Evolutionary conservation across 2,888 invertebrate genomes (phyloP), one percentile per base, ranked within the genome.

Genomic region (Hipparchia sbordonii): DNA sequence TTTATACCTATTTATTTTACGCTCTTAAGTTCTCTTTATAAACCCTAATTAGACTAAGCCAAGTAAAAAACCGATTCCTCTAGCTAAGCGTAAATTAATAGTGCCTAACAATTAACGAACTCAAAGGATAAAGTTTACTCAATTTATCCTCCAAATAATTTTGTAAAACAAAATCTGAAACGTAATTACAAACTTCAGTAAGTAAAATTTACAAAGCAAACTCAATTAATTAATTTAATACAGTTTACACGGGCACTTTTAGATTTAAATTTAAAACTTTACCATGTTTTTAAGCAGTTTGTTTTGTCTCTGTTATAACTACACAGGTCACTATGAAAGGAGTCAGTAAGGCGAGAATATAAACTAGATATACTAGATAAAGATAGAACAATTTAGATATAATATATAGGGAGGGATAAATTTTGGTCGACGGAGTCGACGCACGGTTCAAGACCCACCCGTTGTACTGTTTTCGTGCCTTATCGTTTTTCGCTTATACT

Each of bases 141-240:
- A 54, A 66, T 66, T 66, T 39, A 39, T 33, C n/a, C n/a, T 23
- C 33, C 8, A 54, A 66, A 39, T 66, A n/a, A 54, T 66, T 66
- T 54, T 45, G 8, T 54, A n/a, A 54, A 66, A 66, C 54, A 54
- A 54, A 54, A 66, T 66, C 66, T n/a, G 54, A 66, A 66, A 66
- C 54, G 12, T 66, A 66, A 66, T 66, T 54, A 66, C 7, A 54
- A 66, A 66, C 54, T 66, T 66, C 66, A 66, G 54, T n/a, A 66
- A 66, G 39, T 56, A 54, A 1, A 45, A 66, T 66, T 66, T 54
- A 66, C 66, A 54, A 12, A 45, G 66, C 54, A 54, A 66, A 66
- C 66, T 54, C n/a, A 66, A 66, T 66, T 66, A 66, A 56, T 66
- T 54, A 66, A 54, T 66, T 23, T 23, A 66, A 56, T 54, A 54